These are phyloP conservation scores for Phylloscopus whistleri DNA, from an alignment of 2,113 vertebrate species.

Conservation along the genomic window DNA sequence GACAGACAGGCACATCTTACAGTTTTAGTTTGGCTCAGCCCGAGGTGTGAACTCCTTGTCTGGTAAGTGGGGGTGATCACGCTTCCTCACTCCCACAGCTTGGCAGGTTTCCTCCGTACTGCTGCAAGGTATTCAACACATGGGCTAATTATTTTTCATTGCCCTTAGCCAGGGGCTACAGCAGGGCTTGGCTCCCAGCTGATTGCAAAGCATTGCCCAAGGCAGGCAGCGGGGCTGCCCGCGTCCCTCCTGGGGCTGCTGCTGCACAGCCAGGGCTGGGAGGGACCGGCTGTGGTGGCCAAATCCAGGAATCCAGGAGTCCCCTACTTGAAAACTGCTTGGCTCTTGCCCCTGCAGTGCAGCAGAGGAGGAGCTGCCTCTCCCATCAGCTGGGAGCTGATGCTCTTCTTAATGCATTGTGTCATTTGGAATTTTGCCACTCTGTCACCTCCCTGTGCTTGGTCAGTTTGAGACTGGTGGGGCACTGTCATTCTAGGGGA, in stretches of 20 bases:
- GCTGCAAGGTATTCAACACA: not conserved
- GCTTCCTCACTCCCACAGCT: not conserved
- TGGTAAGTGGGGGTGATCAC: not conserved
- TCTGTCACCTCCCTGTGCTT: not conserved
- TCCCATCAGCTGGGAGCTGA: not conserved
- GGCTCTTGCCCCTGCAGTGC: not conserved
- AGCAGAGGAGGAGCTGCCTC: not conserved
- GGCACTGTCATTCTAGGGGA: not conserved
- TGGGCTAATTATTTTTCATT: not conserved
- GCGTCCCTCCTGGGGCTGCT: fast-evolving
- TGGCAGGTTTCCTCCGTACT: not conserved
- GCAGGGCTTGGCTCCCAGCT: not conserved
- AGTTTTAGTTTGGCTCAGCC: not conserved
- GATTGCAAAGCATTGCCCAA: fast-evolving
- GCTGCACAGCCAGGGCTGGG: not conserved
- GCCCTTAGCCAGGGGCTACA: not conserved
- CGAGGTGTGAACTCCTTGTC: not conserved
- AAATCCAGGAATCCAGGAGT: fast-evolving
- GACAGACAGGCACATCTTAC: not conserved
- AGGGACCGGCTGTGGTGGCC: fast-evolving
- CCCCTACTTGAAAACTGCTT: not conserved
- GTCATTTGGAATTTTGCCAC: not conserved
- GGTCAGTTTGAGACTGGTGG: not conserved
- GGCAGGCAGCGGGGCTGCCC: not conserved
- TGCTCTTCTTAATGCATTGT: not conserved